A percentile compares a stretch with the other conserved stretches of the same genome.
These are phyloP conservation scores for Colletes latitarsis DNA, from an alignment of 1,140 invertebrate species.

Conservation along the genomic window DNA sequence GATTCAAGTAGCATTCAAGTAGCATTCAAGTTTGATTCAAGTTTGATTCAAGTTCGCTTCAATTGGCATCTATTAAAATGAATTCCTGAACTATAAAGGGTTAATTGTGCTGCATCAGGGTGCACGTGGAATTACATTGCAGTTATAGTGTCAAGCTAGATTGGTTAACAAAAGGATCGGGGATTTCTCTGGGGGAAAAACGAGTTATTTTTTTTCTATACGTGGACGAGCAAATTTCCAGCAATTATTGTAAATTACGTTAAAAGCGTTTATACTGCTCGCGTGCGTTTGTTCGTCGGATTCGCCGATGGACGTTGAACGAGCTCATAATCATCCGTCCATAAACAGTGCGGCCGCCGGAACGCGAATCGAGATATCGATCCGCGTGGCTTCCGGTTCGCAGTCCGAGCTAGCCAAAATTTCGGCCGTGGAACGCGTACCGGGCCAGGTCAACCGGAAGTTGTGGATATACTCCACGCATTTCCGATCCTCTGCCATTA, in stretches of 20 bases:
- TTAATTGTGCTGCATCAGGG: no score
- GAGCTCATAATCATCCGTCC: conserved; percentile 46
- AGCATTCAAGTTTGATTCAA: no score
- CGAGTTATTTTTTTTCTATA: not conserved
- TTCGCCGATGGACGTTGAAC: conserved; percentile 37
- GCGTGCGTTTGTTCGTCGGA: conserved; percentile 12
- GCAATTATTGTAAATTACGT: conserved; percentile 24
- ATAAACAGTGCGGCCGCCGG: conserved; percentile 29
- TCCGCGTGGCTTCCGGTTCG: conserved; percentile 20
- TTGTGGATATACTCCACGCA: conserved; percentile 28
- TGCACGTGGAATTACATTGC: no score
- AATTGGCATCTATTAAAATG: no score
- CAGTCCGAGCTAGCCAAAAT: conserved; percentile 12
- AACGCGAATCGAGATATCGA: conserved; percentile 42
- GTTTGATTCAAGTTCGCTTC: no score
- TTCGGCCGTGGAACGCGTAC: conserved; percentile 14
- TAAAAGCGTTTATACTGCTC: conserved; percentile 20
- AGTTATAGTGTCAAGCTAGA: no score
- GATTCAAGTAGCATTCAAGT: no score
- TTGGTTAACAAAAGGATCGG: no score
- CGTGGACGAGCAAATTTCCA: not conserved
- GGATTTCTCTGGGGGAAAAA: no score
- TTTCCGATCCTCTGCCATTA: not conserved
- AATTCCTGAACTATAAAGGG: no score
- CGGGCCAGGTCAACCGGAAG: conserved; percentile 34